Evolutionary conservation across 2,113 vertebrate genomes (phyloP).

Genomic region (Aphyosemion australe): DNA sequence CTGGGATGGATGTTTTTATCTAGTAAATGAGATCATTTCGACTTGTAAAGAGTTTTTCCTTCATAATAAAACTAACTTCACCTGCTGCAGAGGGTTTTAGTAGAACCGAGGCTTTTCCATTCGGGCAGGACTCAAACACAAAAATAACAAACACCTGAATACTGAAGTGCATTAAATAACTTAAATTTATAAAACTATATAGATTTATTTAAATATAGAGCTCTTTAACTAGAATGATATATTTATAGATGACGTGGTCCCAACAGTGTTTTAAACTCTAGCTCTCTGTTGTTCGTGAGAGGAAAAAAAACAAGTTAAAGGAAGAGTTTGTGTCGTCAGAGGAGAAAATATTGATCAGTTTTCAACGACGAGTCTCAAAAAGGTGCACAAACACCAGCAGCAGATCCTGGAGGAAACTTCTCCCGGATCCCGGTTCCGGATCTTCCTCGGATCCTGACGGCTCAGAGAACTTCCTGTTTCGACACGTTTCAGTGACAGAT

Average conservation of each 20-base stretch:
- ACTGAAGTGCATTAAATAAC: conserved; percentile 62
- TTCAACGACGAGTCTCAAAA: neutral
- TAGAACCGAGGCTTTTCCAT: no score
- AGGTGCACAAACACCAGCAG: neutral
- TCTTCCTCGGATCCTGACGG: no score
- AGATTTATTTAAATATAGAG: conserved; percentile 41
- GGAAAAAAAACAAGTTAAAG: no score
- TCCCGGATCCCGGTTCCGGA: neutral
- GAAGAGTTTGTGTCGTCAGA: no score
- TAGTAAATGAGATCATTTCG: no score
- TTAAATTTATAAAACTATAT: conserved; percentile 37
- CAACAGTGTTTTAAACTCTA: neutral
- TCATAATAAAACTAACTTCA: no score
- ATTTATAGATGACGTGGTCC: neutral
- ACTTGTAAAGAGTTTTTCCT: no score
- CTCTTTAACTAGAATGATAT: conserved; percentile 14
- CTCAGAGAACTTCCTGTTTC: neutral
- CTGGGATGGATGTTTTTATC: no score
- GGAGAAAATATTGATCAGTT: neutral
- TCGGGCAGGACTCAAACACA: neutral
- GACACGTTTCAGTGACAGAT: neutral
- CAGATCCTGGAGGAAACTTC: conserved; percentile 1
- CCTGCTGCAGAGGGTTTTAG: no score
- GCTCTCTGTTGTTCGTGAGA: no score
- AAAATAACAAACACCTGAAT: conserved; percentile 37